Conservation (phyloP, 1,140 invertebrate genomes). For the Drosophila arawakana region DNA sequence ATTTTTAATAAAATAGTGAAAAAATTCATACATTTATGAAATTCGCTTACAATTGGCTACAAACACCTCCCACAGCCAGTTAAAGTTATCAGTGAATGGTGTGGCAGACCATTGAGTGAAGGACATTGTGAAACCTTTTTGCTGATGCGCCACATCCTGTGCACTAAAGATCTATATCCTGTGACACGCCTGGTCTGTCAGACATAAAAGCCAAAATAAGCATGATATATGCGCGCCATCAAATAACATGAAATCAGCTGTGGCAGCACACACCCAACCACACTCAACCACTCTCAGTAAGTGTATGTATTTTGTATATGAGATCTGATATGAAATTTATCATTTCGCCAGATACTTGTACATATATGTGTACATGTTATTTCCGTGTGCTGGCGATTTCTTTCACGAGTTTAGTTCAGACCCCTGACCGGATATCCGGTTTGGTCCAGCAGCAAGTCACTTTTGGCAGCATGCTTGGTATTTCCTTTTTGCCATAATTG, state of each 20-base stretch:
- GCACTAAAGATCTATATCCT: slow-evolving; percentile 68
- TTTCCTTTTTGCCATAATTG: slow-evolving; percentile 51
- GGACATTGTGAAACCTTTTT: slow-evolving; percentile 34
- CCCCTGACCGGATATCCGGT: slow-evolving; percentile 58
- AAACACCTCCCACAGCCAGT: neutral
- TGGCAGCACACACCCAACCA: slow-evolving; percentile 6
- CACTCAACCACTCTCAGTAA: slow-evolving; percentile 20
- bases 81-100: neutral
- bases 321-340: slow-evolving; percentile 62
- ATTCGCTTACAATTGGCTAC: neutral
- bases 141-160: slow-evolving; percentile 60
- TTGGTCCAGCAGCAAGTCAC: slow-evolving; percentile 28
- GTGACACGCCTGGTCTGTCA: slow-evolving; percentile 41
- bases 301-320: slow-evolving; percentile 48
- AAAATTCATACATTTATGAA: neutral
- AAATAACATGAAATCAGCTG: slow-evolving; percentile 46
- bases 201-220: slow-evolving; percentile 55
- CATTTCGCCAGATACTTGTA: slow-evolving; percentile 4
- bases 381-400: slow-evolving; percentile 22
- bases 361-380: slow-evolving; percentile 22
- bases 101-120: slow-evolving; percentile 11
- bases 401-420: slow-evolving; percentile 11
- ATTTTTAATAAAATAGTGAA: no score
- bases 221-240: slow-evolving; percentile 58
- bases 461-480: neutral